Percentiles rank a stretch among this genome's conserved stretches.
Conservation (phyloP, 2,797 vertebrate species). For the Phyllotis vaccarum region DNA sequence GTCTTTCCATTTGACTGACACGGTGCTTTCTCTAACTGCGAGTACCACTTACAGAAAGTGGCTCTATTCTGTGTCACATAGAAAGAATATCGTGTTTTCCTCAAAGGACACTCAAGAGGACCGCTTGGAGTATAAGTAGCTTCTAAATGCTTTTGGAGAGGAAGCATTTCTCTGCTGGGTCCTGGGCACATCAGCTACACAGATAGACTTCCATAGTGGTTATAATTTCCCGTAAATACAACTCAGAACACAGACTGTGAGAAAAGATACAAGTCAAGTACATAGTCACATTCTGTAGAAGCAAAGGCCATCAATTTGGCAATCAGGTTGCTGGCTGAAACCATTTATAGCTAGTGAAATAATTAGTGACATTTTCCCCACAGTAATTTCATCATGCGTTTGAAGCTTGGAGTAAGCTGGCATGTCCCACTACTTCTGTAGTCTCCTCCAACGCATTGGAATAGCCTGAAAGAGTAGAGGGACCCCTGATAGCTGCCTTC, state of each 20-base stretch:
- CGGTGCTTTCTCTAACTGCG: slow-evolving; percentile 39
- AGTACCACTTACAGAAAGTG: slow-evolving; percentile 33
- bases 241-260: slow-evolving; percentile 9
- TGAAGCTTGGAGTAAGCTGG: slow-evolving; percentile 1
- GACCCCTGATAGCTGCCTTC: neutral
- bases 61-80: neutral
- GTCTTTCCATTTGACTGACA: slow-evolving; percentile 2
- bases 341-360: neutral
- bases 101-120: neutral
- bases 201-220: neutral
- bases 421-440: neutral
- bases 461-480: slow-evolving; percentile 23
- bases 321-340: neutral
- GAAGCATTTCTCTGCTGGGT: neutral
- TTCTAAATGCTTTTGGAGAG: neutral
- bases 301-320: slow-evolving; percentile 28
- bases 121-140: neutral
- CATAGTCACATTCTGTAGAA: slow-evolving; percentile 35
- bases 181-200: neutral
- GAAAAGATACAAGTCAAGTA: slow-evolving; percentile 41
- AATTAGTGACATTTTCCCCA: neutral
- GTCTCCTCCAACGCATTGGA: neutral
- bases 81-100: neutral
- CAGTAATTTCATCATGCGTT: neutral
- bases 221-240: neutral